Conservation (phyloP, 2,797 vertebrate genomes). For the Rhynchotus rufescens region DNA sequence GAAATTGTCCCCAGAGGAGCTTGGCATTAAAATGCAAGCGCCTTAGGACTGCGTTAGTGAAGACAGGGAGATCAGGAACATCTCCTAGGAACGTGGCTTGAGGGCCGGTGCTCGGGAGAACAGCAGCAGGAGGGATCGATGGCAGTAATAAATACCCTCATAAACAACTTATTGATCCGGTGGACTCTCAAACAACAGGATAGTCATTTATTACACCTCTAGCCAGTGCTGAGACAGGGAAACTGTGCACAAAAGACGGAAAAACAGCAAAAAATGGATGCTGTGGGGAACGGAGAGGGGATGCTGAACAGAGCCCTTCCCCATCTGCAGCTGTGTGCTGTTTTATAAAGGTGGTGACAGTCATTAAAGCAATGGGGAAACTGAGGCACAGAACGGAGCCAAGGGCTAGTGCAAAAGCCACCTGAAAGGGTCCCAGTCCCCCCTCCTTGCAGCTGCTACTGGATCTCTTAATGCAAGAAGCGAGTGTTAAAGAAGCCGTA, state of each 20-base stretch:
- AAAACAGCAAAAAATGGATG: neutral
- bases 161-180: conserved; percentile 45
- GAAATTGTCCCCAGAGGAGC: neutral
- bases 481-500: neutral
- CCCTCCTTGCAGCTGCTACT: neutral
- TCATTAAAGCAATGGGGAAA: neutral
- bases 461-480: neutral
- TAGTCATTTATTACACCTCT: conserved; percentile 7
- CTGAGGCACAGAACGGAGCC: neutral
- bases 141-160: conserved; percentile 57
- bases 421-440: neutral
- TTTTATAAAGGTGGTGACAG: neutral
- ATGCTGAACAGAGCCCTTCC: neutral
- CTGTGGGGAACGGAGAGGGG: neutral
- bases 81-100: neutral
- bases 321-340: neutral
- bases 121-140: conserved; percentile 58
- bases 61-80: conserved; percentile 4
- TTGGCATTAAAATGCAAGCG: neutral
- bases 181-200: conserved; percentile 9
- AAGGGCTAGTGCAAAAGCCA: neutral
- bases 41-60: fast-evolving
- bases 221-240: neutral
- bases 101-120: neutral
- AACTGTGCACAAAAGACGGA: neutral